Evolutionary conservation across 2,888 invertebrate genomes (phyloP).

Genomic region (Augochlorella aurata): DNA sequence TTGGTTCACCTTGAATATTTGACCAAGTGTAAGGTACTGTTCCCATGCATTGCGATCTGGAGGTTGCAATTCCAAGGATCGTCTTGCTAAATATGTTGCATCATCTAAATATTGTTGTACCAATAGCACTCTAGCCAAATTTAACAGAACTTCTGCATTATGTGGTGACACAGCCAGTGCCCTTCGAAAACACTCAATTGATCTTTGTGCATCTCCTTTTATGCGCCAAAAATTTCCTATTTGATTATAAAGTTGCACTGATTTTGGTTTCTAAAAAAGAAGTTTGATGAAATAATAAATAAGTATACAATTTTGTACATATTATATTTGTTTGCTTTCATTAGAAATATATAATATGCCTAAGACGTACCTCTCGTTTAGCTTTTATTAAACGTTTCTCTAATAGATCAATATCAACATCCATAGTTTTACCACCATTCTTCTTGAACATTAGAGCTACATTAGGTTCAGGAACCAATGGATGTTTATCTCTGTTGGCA

Average conservation of each 20-base stretch:
- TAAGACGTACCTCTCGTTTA: slow-evolving; percentile 85
- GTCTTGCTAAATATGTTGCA: slow-evolving; percentile 92
- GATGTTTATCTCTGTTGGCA: slow-evolving; percentile 91
- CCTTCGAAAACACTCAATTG: slow-evolving; percentile 94
- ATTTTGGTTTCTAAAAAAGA: slow-evolving; percentile 87
- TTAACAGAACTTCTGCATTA: slow-evolving; percentile 92
- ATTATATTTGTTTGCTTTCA: not conserved
- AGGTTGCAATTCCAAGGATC: slow-evolving; percentile 92
- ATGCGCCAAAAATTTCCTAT: slow-evolving; percentile 96
- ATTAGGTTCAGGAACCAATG: slow-evolving; percentile 91
- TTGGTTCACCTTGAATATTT: slow-evolving; percentile 88
- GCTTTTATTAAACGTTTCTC: slow-evolving; percentile 90
- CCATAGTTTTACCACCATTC: slow-evolving; percentile 85
- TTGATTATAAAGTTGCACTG: slow-evolving; percentile 93
- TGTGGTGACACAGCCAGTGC: slow-evolving; percentile 93
- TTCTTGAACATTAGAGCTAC: slow-evolving; percentile 90
- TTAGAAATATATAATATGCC: not conserved
- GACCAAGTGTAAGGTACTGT: slow-evolving; percentile 95
- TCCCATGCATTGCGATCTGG: slow-evolving; percentile 94
- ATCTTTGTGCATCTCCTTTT: slow-evolving; percentile 92
- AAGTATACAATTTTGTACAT: not conserved
- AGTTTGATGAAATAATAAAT: slow-evolving; percentile 6
- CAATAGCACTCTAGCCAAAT: slow-evolving; percentile 92
- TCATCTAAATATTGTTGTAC: slow-evolving; percentile 95
- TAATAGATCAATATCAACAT: slow-evolving; percentile 89